Conservation (phyloP, 2,797 vertebrate genomes). For the Poliocrania exsul region DNA sequence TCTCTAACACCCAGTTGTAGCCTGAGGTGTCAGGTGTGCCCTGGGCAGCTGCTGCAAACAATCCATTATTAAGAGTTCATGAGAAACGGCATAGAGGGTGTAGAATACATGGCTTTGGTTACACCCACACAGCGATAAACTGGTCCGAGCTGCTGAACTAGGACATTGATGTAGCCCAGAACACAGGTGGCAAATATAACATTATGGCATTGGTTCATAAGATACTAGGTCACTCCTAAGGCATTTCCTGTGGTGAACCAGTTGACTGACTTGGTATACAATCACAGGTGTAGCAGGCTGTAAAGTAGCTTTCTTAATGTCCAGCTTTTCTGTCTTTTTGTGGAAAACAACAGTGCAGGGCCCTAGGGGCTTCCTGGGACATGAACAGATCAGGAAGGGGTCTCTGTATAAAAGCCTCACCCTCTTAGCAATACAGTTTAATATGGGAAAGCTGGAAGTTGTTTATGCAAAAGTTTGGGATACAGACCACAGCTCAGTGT, state of each 20-base stretch:
- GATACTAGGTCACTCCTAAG: background rate
- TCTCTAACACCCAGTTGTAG: too few species aligned
- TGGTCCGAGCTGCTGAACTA: too few species aligned
- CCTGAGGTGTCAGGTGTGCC: too few species aligned
- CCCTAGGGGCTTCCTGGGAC: fast-evolving
- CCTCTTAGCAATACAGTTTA: background rate
- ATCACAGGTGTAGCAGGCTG: background rate
- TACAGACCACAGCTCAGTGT: background rate
- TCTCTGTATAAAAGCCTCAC: background rate
- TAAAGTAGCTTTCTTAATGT: background rate
- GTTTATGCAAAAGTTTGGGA: background rate
- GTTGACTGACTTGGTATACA: background rate
- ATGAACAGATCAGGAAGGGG: background rate
- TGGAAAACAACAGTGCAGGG: background rate
- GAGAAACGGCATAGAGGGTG: too few species aligned
- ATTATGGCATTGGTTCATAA: too few species aligned
- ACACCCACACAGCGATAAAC: too few species aligned
- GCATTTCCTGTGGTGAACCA: background rate
- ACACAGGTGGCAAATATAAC: background rate
- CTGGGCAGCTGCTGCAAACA: too few species aligned
- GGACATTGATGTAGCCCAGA: background rate
- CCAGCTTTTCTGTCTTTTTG: background rate
- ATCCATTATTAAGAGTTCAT: too few species aligned
- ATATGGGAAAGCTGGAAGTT: background rate
- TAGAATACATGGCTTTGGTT: too few species aligned